Evolutionary conservation across 2,888 invertebrate genomes (phyloP), one percentile per base, ranked within the genome.

Genomic region (Callyntrura sp.): DNA sequence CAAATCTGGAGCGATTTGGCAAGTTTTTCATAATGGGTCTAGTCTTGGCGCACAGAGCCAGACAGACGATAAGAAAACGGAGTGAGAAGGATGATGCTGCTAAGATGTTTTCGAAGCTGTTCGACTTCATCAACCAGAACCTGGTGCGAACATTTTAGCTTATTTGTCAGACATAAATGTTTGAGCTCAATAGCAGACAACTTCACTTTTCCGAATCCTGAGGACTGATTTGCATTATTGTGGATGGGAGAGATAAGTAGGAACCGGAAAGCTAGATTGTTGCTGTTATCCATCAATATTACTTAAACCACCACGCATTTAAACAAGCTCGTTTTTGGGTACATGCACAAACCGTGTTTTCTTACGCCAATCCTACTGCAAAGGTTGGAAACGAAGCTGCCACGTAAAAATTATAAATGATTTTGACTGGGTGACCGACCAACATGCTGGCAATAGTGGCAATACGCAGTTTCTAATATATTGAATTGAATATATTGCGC

Each of bases 1-100:
- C 91, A 92, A 92, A 91, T 91, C 88, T 91, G 87, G 91, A 91
- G 91, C 91, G 83, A 91, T 90, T 90, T 84, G 79, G 91, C 89
- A 76, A 90, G 91, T 91, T 91, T 91, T 91, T 90, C 55, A 78
- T 87, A 82, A 86, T 89, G 82, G 88, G 28, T 3, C 79, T 17
- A 20, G 82, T 48, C 35, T 78, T n/a, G n/a, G 51, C 11, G 48
- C 2, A 25, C 78, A 12, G 23, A 78, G 73, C 28, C 43, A 60
- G 17, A 3, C 12, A 35, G 51, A 73, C 14, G 45, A 14, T 35
- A 23, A 62, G 62, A 9, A 62, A 62, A 17, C 17, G n/a, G n/a
- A 35, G 35, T 11, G 70, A 14, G 28, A 35, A 43, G 28, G 14
- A 35, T 35, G 35, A 45, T 35, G n/a, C n/a, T n/a, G n/a, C n/a